Evolutionary conservation across 2,113 vertebrate species (phyloP), one percentile per base, ranked within the genome.

Genomic region (Lagopus leucura): DNA sequence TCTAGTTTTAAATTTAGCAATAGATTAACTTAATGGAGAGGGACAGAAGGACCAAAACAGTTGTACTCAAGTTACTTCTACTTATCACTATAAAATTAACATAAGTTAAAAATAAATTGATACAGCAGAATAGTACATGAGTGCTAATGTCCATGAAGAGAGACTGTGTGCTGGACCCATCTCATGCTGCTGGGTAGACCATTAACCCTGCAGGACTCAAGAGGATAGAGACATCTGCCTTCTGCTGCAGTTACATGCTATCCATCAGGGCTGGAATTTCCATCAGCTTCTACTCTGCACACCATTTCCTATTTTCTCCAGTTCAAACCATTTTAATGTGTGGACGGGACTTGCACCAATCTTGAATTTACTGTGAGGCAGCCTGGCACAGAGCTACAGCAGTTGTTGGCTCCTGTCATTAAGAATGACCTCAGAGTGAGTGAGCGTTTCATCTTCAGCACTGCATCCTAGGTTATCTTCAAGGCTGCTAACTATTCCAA

Each of bases 101-200:
- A 73, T 32, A 84, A 78, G 88, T 90, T 81, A 84, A 84, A 82
- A 89, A 88, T 74, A 86, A 36, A 36, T 28, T n/a, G 87, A 65
- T 90, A 65, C 32, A 69, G 27, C 25, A 82, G 36, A 32, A 40
- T 16, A 82, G 45, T 3, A 89, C 38, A 72, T 25, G 84, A 81
- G 84, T 14, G 30, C 17, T 47, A 13, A 82, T 2, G 15, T 14
- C 32, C 40, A 27, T 0, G 9, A 78, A 55, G 47, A 78, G 8
- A 64, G 28, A 36, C n/a, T 57, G 48, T 38, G 52, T 4, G 27
- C 48, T 57, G 57, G 54, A 82, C 13, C 5, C 20, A 25, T 40
- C 8, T 24, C 54, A 6, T 25, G 61, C 34, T 67, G 57, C 57
- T 42, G 67, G 83, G 27, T 27, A 66, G 42, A 70, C 19, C 82